Evolutionary conservation across 92 coral and sea anemone genomes (phyloP).

Genomic region (Desmophyllum pertusum): DNA sequence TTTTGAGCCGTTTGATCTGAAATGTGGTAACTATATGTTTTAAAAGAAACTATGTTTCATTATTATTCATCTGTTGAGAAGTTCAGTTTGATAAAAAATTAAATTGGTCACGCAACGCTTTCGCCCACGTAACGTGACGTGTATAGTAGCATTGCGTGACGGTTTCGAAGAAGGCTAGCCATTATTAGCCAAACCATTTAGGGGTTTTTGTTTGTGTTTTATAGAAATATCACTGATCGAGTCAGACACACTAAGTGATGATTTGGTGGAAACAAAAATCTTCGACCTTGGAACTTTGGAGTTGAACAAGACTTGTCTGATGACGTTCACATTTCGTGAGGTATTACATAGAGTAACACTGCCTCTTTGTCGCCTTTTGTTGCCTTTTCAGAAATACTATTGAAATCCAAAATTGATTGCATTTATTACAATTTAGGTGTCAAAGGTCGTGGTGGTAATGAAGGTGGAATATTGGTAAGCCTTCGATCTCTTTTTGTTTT

Average conservation of each 20-base stretch:
- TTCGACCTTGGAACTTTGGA: slow-evolving; percentile 67
- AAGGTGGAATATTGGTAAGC: slow-evolving; percentile 44
- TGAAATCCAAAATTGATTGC: neutral
- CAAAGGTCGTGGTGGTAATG: slow-evolving; percentile 65
- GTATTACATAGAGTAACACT: slow-evolving; percentile 27
- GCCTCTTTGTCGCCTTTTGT: neutral
- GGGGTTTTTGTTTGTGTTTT: neutral
- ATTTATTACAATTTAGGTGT: slow-evolving; percentile 28
- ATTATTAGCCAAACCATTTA: too few species aligned
- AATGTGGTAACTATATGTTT: too few species aligned
- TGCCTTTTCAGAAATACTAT: too few species aligned
- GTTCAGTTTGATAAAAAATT: too few species aligned
- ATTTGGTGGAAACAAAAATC: slow-evolving; percentile 59
- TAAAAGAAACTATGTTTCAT: too few species aligned
- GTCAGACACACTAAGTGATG: slow-evolving; percentile 62
- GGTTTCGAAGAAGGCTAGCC: too few species aligned
- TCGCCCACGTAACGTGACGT: too few species aligned
- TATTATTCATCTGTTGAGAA: too few species aligned
- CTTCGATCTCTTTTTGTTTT: too few species aligned
- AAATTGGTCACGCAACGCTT: too few species aligned
- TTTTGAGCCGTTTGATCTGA: too few species aligned
- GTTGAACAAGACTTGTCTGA: slow-evolving; percentile 19
- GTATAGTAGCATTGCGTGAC: too few species aligned
- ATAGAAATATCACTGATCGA: slow-evolving; percentile 70
- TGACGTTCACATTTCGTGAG: slow-evolving; percentile 73